Percentiles rank a stretch among this genome's conserved stretches.
phyloP scores from a whole-genome alignment of 2,113 vertebrate genomes.

The Malurus melanocephalus region DNA sequence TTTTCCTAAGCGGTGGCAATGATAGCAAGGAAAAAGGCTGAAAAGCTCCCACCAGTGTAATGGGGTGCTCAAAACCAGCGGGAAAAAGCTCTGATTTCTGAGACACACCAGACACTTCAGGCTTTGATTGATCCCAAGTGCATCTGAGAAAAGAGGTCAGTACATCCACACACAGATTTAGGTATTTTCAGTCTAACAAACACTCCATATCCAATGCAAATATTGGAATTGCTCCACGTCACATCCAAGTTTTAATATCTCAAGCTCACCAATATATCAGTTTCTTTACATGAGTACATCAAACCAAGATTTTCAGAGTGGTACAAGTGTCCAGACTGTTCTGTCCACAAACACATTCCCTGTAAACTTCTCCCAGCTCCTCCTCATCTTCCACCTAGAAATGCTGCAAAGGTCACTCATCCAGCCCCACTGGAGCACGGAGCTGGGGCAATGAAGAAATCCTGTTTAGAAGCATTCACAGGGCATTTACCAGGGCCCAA shows the following conservation, averaged over 20 bases:
- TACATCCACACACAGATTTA: background rate
- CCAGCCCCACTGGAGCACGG: background rate
- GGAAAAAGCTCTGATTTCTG: background rate
- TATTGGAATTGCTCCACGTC: background rate
- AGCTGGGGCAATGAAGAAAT: background rate
- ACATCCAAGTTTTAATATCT: background rate
- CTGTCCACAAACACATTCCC: background rate
- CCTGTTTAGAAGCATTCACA: background rate
- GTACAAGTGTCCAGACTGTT: background rate
- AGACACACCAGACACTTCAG: background rate
- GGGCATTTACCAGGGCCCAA: background rate
- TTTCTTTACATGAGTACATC: background rate
- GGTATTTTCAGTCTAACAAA: background rate
- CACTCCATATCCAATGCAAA: background rate
- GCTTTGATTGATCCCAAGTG: background rate
- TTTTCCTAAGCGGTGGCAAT: background rate
- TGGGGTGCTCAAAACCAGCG: background rate
- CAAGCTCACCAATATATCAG: background rate
- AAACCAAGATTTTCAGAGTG: background rate
- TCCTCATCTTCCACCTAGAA: background rate
- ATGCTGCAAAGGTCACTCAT: background rate
- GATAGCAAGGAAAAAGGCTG: background rate
- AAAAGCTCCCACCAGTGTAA: background rate
- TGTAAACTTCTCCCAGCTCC: background rate
- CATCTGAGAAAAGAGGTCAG: background rate